Conservation (phyloP, 2,888 invertebrate genomes). For the Nemotelus nigrinus region DNA sequence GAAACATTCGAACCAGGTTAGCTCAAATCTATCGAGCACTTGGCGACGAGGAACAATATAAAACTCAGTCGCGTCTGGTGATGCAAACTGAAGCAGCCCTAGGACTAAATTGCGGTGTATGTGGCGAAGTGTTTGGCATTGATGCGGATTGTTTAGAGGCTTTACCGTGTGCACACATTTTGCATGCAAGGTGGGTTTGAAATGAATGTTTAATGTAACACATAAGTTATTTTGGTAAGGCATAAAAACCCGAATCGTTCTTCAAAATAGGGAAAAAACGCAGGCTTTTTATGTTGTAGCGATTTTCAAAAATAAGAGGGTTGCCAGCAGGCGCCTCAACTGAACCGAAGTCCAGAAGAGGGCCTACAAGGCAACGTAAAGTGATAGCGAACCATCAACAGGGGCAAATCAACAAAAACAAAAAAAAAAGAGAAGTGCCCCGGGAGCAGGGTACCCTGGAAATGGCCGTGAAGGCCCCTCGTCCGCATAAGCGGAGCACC, state of each 20-base stretch:
- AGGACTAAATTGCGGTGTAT: conserved; percentile 83
- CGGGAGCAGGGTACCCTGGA: too few species aligned
- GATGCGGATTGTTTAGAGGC: conserved; percentile 80
- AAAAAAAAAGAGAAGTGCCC: too few species aligned
- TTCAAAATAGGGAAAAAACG: not conserved
- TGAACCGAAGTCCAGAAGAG: too few species aligned
- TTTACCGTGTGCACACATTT: conserved; percentile 86
- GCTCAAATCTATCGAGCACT: conserved; percentile 83
- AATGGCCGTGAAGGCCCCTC: too few species aligned
- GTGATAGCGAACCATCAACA: too few species aligned
- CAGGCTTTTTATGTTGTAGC: not conserved
- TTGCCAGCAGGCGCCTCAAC: too few species aligned
- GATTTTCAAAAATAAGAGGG: too few species aligned
- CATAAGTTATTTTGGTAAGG: not conserved
- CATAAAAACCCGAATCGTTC: not conserved
- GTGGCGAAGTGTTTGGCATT: conserved; percentile 80
- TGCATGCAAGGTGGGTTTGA: conserved; percentile 77
- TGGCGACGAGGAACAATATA: conserved; percentile 82
- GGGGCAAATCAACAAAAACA: too few species aligned
- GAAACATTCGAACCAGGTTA: conserved; percentile 80
- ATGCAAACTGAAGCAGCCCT: conserved; percentile 76
- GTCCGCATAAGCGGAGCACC: too few species aligned
- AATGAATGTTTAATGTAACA: not conserved
- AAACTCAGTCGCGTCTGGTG: conserved; percentile 73
- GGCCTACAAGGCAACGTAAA: too few species aligned